Percentiles rank a stretch among this genome's conserved stretches.
Conservation (phyloP, 2,113 vertebrate genomes). For the Desmodus rotundus region DNA sequence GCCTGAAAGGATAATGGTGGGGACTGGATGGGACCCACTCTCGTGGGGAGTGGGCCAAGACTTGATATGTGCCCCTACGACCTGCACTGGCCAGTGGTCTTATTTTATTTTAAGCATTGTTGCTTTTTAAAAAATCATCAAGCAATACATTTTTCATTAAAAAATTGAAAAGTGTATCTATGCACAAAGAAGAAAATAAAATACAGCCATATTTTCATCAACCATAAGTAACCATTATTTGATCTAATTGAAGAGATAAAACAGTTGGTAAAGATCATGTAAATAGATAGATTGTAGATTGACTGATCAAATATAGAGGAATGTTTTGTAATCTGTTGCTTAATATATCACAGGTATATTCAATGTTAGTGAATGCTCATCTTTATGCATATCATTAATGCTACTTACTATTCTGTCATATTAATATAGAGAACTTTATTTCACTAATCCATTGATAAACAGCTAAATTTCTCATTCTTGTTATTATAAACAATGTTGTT, state of each 20-base stretch:
- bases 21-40: background rate
- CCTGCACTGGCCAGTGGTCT: background rate
- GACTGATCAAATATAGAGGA: background rate
- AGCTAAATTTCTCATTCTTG: background rate
- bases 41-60: background rate
- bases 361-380: background rate
- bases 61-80: background rate
- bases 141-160: background rate
- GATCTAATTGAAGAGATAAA: background rate
- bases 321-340: background rate
- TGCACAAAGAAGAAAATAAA: constrained; percentile 18
- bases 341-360: background rate
- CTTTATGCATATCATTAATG: background rate
- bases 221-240: background rate
- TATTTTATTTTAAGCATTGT: background rate
- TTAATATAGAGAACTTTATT: background rate
- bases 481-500: background rate
- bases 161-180: background rate
- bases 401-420: background rate
- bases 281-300: background rate
- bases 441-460: background rate
- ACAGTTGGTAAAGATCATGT: background rate
- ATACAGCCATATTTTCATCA: background rate
- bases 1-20: background rate
- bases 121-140: background rate